phyloP scores from a whole-genome alignment of 2,797 vertebrate species.

The Gymnocypris eckloni region DNA sequence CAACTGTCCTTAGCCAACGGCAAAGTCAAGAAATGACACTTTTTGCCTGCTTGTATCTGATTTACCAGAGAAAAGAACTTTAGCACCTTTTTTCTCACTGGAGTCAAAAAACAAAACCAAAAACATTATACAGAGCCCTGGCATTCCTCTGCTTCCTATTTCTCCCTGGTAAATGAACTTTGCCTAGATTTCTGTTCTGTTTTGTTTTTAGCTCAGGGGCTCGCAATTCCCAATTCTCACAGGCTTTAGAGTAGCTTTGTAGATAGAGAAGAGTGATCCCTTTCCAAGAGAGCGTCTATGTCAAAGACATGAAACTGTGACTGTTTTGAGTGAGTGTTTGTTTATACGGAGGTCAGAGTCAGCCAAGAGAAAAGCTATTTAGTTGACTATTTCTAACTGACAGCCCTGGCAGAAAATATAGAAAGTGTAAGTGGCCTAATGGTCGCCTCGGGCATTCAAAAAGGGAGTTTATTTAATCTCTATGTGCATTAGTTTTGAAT shows the following conservation, averaged over 20 bases:
- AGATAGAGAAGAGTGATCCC: constrained; percentile 42
- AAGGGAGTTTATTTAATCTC: constrained; percentile 31
- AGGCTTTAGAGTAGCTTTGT: constrained; percentile 48
- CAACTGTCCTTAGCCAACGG: background rate
- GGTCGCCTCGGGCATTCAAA: constrained; percentile 19
- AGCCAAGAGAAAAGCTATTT: constrained; percentile 48
- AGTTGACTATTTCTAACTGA: constrained; percentile 40
- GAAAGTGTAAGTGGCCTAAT: constrained; percentile 16
- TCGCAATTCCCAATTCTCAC: constrained; percentile 50
- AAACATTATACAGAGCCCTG: background rate
- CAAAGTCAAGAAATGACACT: constrained; percentile 41
- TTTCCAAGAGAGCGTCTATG: constrained; percentile 41
- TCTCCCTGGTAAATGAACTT: constrained; percentile 48
- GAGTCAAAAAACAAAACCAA: constrained; percentile 15
- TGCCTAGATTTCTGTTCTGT: constrained; percentile 41
- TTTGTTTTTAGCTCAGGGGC: constrained; percentile 46
- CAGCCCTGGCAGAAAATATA: constrained; percentile 35
- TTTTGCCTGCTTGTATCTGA: constrained; percentile 28
- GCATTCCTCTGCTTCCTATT: constrained; percentile 5
- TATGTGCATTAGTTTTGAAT: constrained; percentile 8
- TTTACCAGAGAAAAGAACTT: constrained; percentile 22
- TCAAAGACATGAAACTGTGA: constrained; percentile 31
- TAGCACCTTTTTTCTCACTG: constrained; percentile 23
- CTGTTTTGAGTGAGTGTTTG: constrained; percentile 29
- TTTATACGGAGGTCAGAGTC: constrained; percentile 45